Evolutionary conservation across 2,797 vertebrate genomes (phyloP).

Genomic region (Enteromius afrohamiltoni): DNA sequence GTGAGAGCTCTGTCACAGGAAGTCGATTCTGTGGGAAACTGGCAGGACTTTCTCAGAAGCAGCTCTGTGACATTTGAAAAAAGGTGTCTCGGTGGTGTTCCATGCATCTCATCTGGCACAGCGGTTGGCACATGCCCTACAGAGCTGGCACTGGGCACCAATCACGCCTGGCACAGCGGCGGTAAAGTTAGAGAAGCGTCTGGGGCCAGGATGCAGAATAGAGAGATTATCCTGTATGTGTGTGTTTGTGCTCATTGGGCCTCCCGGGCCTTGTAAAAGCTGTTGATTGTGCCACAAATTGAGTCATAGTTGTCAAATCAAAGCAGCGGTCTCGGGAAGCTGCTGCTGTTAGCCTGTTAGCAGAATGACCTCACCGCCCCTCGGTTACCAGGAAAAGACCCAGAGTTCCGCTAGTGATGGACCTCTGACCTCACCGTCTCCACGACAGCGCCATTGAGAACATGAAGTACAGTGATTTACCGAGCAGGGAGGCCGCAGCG

Average conservation of each 20-base stretch:
- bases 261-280: constrained; percentile 37
- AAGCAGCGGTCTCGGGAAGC: constrained; percentile 14
- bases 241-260: constrained; percentile 22
- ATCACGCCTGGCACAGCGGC: constrained; percentile 62
- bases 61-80: constrained; percentile 78
- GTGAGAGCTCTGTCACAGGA: constrained; percentile 65
- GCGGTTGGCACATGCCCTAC: constrained; percentile 70
- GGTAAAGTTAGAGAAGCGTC: constrained; percentile 27
- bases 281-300: constrained; percentile 47
- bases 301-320: constrained; percentile 51
- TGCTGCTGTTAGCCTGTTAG: constrained; percentile 34
- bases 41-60: constrained; percentile 73
- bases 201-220: constrained; percentile 42
- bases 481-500: constrained; percentile 47
- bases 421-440: constrained; percentile 36
- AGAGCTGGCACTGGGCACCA: constrained; percentile 68
- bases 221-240: constrained; percentile 42
- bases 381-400: constrained; percentile 39
- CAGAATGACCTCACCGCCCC: background rate
- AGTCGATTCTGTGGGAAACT: constrained; percentile 64
- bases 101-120: constrained; percentile 75
- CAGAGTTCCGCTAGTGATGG: constrained; percentile 22
- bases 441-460: constrained; percentile 34
- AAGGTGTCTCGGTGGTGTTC: constrained; percentile 68
- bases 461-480: constrained; percentile 21